Evolutionary conservation across 2,797 vertebrate species (phyloP).

Genomic region (Acanthurus leucopareius): DNA sequence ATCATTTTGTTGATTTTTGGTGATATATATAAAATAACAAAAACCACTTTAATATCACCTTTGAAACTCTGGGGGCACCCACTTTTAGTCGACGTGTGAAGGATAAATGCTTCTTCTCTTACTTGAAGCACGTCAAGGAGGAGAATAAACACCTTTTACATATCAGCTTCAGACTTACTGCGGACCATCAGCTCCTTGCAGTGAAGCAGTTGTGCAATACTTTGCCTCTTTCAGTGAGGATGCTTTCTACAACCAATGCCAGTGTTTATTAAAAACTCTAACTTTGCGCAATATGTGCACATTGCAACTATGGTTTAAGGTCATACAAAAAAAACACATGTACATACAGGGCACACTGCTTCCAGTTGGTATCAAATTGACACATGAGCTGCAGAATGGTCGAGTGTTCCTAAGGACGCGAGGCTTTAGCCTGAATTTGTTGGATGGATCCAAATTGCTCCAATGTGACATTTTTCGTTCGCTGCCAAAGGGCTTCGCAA

Average conservation of each 20-base stretch:
- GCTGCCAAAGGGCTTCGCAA: background rate
- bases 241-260: background rate
- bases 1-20: too few relatives aligned
- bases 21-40: too few relatives aligned
- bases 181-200: background rate
- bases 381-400: too few relatives aligned
- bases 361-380: too few relatives aligned
- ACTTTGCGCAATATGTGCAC: background rate
- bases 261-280: background rate
- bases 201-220: background rate
- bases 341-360: too few relatives aligned
- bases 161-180: background rate
- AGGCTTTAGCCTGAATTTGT: background rate
- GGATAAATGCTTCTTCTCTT: too few relatives aligned
- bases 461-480: background rate
- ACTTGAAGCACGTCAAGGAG: background rate
- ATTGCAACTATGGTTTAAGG: background rate
- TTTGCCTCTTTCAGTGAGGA: background rate
- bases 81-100: too few relatives aligned
- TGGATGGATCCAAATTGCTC: constrained; percentile 1
- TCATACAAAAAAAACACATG: background rate
- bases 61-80: too few relatives aligned
- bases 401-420: background rate
- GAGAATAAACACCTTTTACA: background rate
- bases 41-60: too few relatives aligned